phyloP scores from a whole-genome alignment of 2,797 vertebrate species.

The Crenichthys baileyi region DNA sequence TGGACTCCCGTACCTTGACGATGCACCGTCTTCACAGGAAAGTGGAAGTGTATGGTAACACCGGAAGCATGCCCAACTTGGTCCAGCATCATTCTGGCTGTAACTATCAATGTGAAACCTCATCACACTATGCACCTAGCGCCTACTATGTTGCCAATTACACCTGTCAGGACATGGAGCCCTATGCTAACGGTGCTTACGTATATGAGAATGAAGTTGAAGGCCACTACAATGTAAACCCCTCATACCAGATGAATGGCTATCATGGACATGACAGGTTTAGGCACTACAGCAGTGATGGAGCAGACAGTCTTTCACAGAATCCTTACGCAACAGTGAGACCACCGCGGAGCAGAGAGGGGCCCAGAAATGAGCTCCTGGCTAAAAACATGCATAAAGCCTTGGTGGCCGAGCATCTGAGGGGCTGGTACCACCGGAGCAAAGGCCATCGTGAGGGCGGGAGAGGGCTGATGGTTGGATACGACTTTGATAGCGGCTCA shows the following conservation, averaged over 20 bases:
- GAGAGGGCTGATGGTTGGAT: slow-evolving; percentile 74
- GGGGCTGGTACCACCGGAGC: slow-evolving; percentile 95
- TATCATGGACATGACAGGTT: slow-evolving; percentile 87
- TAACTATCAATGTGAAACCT: slow-evolving; percentile 80
- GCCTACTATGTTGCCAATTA: slow-evolving; percentile 88
- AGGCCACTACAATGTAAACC: slow-evolving; percentile 94
- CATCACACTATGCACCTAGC: slow-evolving; percentile 80
- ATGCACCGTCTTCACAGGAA: slow-evolving; percentile 88
- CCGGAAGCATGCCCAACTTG: slow-evolving; percentile 96
- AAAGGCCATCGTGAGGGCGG: slow-evolving; percentile 80
- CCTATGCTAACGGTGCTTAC: slow-evolving; percentile 85
- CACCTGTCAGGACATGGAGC: slow-evolving; percentile 82
- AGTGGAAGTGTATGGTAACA: slow-evolving; percentile 86
- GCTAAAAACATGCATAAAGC: slow-evolving; percentile 97
- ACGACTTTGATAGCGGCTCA: slow-evolving; percentile 88
- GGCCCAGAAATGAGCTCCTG: slow-evolving; percentile 87
- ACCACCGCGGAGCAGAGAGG: slow-evolving; percentile 86
- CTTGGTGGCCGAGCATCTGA: slow-evolving; percentile 93
- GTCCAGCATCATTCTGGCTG: slow-evolving; percentile 86
- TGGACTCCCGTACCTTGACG: slow-evolving; percentile 84
- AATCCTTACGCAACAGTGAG: slow-evolving; percentile 94
- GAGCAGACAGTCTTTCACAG: slow-evolving; percentile 85
- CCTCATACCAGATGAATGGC: slow-evolving; percentile 86
- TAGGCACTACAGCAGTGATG: slow-evolving; percentile 85
- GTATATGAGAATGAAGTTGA: slow-evolving; percentile 93